Base-by-base conservation (phyloP, 2,113 vertebrate species). In the Sigmodon hispidus region DNA sequence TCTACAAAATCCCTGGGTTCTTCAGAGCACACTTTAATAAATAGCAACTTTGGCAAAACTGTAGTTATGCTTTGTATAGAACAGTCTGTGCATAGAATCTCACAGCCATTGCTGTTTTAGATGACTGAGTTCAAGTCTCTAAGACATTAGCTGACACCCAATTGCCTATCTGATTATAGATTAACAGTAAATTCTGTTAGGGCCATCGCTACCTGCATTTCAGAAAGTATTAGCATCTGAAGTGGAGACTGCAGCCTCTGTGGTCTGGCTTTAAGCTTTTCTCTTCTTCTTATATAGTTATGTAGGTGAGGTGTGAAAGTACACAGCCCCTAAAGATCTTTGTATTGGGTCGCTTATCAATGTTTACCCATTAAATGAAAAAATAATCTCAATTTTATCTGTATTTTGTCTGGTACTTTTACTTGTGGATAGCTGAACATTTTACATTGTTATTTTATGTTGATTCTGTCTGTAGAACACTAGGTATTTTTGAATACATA, bases 401-500 rank as follows among this genome's bases (percentile, higher is more conserved):
- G 26, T 26, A 52, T 81, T 95, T 87, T 90, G n/a, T 84, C 83
- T 91, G 72, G 21, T 84, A 76, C 31, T 91, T 89, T 96, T 83
- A 84, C 91, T 94, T 94, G 21, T 94, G 31, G 59, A 75, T 45
- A 96, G 26, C 84, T 67, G 55, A 50, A 50, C 50, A 70, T 34
- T 85, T 76, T 83, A 43, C 21, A 16, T 94, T 43, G 4, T 40
- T 95, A n/a, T 95, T 90, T 22, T 17, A 63, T 45, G 29, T 80
- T 73, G 88, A 88, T 84, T 87, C 5, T 21, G 52, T 90, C 84
- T 96, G 36, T 10, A 72, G 91, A 91, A 70, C 9, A 73, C 48
- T 93, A 48, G 45, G n/a, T 97, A 75, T n/a, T 96, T 94, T 90
- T 52, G 0, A 55, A 96, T 93, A 65, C 6, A 63, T 31, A 85